Base-by-base conservation (phyloP, 2,888 invertebrate species). In the Caradrina kadenii region DNA sequence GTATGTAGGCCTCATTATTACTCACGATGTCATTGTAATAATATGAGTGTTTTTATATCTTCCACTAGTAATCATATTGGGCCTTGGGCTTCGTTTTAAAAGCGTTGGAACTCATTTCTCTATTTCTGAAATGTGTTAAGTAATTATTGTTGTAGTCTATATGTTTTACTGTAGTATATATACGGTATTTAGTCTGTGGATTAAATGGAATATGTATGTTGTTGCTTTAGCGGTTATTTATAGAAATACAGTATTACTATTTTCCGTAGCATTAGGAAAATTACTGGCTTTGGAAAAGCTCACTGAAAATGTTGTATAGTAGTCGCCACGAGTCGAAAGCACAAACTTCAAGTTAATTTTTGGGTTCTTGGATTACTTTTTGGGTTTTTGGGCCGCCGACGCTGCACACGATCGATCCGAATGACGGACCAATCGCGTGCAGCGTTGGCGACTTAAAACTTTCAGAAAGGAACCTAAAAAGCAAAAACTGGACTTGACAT, bases 101-200 rank as follows among this genome's bases (percentile, higher is more conserved):
- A n/a, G 19, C 19, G 31, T 48, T 45, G n/a, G 15, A 52, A 50
- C 26, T 50, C 45, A 4, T 52, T 39, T 56, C 60, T 76, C 45
- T 70, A 48, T 73, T 70, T 76, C 45, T 11, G 15, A 71, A 70
- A 60, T 42, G 48, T 59, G 48, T 59, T 76, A 59, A 45, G 42
- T 70, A 61, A 61, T 77, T 71, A 77, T 77, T 71, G 48, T 62
- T 52, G 26, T 72, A 52, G 17, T 55, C 50, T 6, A 77, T 19
- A 70, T 76, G 59, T 63, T 76, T 11, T 26, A 35, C 35, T 39
- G 13, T 19, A 21, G 13, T n/a, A n/a, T n/a, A n/a, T n/a, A n/a
- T n/a, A n/a, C n/a, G n/a, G n/a, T n/a, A 15, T 45, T 49, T 15
- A 52, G 31, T 31, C 21, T 22, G 35, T 75, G 49, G 15, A 71